Conservation (phyloP, 2,113 vertebrate genomes). For the Cygnus buccinator region DNA sequence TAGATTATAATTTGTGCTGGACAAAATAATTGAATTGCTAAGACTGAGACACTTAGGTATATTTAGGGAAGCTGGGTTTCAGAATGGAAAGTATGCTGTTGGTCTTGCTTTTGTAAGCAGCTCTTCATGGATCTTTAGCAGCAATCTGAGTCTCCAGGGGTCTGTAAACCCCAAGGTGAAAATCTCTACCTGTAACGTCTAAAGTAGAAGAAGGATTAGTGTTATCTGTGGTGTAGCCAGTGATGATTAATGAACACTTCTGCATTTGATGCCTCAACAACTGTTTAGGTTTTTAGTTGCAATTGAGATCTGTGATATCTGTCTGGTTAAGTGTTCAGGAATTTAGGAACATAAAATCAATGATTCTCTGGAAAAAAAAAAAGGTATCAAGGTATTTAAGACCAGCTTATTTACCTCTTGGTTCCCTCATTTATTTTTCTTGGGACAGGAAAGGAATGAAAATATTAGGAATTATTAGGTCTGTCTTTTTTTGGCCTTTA, state of each 20-base stretch:
- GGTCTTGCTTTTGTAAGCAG: neutral
- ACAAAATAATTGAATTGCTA: too few species aligned
- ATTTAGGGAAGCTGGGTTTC: neutral
- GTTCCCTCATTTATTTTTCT: neutral
- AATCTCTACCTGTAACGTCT: neutral
- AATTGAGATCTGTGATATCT: neutral
- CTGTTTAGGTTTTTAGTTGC: neutral
- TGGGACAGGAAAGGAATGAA: neutral
- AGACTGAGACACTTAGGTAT: neutral
- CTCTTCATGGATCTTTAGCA: too few species aligned
- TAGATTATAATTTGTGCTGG: neutral
- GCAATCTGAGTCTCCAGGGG: neutral
- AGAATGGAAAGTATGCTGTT: neutral
- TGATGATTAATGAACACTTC: neutral
- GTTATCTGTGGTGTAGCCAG: neutral
- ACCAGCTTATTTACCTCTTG: neutral
- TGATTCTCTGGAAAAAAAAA: neutral
- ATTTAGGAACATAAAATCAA: neutral
- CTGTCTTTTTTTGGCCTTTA: neutral
- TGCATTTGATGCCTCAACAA: neutral
- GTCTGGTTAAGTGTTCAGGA: neutral
- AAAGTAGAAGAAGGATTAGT: neutral
- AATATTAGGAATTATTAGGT: neutral
- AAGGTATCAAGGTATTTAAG: neutral
- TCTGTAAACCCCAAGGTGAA: neutral